Evolutionary conservation across 2,888 invertebrate species (phyloP), one percentile per base, ranked within the genome.

Genomic region (Hyles lineata): DNA sequence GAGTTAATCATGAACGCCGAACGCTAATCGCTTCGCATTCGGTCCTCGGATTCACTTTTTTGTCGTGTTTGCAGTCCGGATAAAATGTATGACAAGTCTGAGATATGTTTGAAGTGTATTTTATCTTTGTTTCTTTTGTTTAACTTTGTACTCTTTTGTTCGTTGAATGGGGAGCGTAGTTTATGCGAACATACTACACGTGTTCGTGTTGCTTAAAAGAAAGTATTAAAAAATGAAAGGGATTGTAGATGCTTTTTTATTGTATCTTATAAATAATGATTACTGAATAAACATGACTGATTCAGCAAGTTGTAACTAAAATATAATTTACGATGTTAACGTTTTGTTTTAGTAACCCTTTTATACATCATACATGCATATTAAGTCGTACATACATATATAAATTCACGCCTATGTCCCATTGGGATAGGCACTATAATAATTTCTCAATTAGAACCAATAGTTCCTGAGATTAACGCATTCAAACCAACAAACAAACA

Each of bases 1-100:
- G 82, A 87, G 89, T 90, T 90, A 89, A 90, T 90, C 89, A 88
- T 87, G 83, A 86, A 87, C 90, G 86, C 85, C 83, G 85, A 87
- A 86, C 85, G 84, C 80, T 85, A 85, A 84, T 85, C 83, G 82
- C 79, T 79, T 76, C 83, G 83, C 81, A 85, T 85, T 87, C 85
- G 80, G 81, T 80, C 80, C 78, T 79, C 70, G 74, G 74, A 79
- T 83, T 81, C 78, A 80, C 81, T 82, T 88, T 67, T 86, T 88
- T 87, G 83, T 85, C 82, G 83, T 85, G 81, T 87, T 86, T 84
- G 83, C 77, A 75, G 77, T 76, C 77, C 75, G 78, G 75, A 79
- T 81, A 79, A 81, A 82, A 72, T 81, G 80, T 82, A 79, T 79
- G 82, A 83, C 78, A 80, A 82, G 79, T 76, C 76, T 67, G 77